Percentiles rank a stretch among this genome's conserved stretches.
Conservation (phyloP, 2,797 vertebrate species). For the Paratrypauchen microcephalus region DNA sequence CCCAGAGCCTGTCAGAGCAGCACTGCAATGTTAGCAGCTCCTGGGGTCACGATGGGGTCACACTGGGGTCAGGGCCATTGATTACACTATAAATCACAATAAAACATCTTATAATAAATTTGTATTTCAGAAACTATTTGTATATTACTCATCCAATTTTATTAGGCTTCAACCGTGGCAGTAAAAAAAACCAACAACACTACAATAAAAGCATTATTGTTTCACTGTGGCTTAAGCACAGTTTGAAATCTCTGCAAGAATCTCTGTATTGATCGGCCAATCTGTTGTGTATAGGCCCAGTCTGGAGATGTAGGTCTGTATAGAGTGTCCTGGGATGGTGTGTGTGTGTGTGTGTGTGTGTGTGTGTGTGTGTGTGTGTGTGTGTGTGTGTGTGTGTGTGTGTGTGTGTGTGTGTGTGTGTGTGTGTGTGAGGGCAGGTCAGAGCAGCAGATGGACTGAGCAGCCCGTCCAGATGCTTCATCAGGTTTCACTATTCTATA, state of each 20-base stretch:
- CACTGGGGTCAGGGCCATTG: not conserved
- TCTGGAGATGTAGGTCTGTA: not conserved
- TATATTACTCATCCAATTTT: not conserved
- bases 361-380: not conserved
- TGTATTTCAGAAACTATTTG: not conserved
- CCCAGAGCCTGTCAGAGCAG: not conserved
- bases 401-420: not conserved
- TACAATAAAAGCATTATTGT: not conserved
- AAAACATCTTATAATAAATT: no score
- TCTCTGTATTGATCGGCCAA: not conserved
- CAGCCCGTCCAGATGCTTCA: not conserved
- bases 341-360: not conserved
- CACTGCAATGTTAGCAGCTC: constrained; percentile 36
- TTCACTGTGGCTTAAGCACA: not conserved
- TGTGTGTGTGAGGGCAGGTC: not conserved
- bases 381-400: not conserved
- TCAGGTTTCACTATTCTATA: constrained; percentile 2
- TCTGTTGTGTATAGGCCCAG: constrained; percentile 3
- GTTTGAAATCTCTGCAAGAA: constrained; percentile 8
- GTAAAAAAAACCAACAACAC: no score
- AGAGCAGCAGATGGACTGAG: constrained; percentile 3
- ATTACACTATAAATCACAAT: not conserved
- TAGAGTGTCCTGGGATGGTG: not conserved
- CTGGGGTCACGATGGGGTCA: constrained; percentile 2
- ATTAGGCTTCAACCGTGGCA: no score